Conservation (phyloP, 1,140 invertebrate species). For the Dysdera silvatica region DNA sequence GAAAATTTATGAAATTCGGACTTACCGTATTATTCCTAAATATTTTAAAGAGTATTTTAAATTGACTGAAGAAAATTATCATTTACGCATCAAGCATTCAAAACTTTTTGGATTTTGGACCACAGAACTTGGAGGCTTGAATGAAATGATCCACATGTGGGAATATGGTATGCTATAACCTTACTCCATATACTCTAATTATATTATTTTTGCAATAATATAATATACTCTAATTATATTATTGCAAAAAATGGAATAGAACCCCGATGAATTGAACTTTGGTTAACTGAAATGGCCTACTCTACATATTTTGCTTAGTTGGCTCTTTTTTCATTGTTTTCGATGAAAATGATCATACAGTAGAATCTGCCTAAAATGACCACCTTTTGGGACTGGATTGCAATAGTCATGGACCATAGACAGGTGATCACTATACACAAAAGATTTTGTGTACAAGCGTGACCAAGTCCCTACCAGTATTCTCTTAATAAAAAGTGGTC, state of each 20-base stretch:
- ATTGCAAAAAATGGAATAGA: background rate
- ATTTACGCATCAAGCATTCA: slow-evolving; percentile 40
- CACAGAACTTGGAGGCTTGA: slow-evolving; percentile 43
- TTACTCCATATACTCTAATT: background rate
- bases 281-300: background rate
- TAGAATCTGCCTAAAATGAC: too few species aligned
- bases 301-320: background rate
- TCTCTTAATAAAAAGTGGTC: too few species aligned
- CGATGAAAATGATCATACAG: background rate
- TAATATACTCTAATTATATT: background rate
- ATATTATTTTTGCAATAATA: background rate
- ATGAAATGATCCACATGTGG: slow-evolving; percentile 45
- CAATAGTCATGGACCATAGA: too few species aligned
- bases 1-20: slow-evolving; percentile 41
- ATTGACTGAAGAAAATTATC: slow-evolving; percentile 39
- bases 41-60: slow-evolving; percentile 38
- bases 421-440: too few species aligned
- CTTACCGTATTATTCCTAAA: slow-evolving; percentile 35
- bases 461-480: too few species aligned
- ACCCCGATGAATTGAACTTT: background rate
- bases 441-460: too few species aligned
- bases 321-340: background rate
- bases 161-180: slow-evolving; percentile 42
- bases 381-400: too few species aligned
- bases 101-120: slow-evolving; percentile 43